Evolutionary conservation across 2,113 vertebrate genomes (phyloP).

Genomic region (Macheiramphus alcinus): DNA sequence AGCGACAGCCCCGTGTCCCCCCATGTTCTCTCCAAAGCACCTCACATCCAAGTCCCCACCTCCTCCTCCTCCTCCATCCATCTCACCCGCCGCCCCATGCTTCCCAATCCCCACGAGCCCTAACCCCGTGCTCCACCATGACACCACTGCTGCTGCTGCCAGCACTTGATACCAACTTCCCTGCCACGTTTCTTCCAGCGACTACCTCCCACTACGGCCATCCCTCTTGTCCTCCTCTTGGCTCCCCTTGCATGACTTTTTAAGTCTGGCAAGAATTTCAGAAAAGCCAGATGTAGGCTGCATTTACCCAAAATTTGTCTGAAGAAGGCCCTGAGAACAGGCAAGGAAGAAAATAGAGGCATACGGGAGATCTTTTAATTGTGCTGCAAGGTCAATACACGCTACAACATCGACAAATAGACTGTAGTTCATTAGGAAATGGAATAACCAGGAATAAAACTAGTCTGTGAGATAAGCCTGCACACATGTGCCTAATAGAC

Average conservation of each 20-base stretch:
- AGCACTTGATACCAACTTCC: neutral
- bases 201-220: neutral
- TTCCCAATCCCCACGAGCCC: neutral
- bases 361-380: neutral
- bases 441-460: neutral
- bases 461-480: neutral
- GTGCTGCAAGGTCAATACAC: neutral
- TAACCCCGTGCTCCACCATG: accelerated
- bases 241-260: neutral
- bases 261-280: neutral
- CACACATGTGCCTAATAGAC: neutral
- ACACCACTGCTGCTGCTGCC: neutral
- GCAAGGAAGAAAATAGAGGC: neutral
- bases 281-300: neutral
- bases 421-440: neutral
- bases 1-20: neutral
- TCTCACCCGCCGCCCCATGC: neutral
- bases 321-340: neutral
- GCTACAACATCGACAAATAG: accelerated
- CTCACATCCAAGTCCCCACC: neutral
- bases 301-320: neutral
- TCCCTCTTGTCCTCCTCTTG: neutral
- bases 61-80: neutral
- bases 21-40: neutral
- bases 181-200: neutral